A percentile compares a stretch with the other conserved stretches of the same genome.
These are phyloP conservation scores for Pedicia rivosa DNA, from an alignment of 2,888 invertebrate species.

Conservation along the genomic window DNA sequence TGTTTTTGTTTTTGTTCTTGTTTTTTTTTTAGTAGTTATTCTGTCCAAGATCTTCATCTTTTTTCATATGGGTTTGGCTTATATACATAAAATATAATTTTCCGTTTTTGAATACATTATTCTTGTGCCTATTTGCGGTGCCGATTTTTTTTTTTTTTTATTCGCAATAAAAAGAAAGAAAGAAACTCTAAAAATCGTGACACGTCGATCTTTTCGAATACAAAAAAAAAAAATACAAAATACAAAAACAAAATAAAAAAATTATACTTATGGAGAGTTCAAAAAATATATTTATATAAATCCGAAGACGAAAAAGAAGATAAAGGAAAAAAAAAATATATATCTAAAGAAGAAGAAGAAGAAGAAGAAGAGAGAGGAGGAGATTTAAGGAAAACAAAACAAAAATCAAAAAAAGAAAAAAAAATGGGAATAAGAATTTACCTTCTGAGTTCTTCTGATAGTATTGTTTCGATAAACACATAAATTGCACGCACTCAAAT, in stretches of 20 bases:
- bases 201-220: constrained; percentile 3
- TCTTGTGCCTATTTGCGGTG: too few relatives aligned
- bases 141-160: background rate
- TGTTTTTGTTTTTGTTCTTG: too few relatives aligned
- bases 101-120: constrained; percentile 2
- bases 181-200: constrained; percentile 5
- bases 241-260: background rate
- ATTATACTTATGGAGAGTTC: background rate
- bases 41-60: too few relatives aligned
- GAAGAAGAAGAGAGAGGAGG: background rate
- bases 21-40: too few relatives aligned
- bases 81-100: too few relatives aligned
- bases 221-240: background rate
- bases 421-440: too few relatives aligned
- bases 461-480: constrained; percentile 5
- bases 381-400: background rate
- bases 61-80: too few relatives aligned
- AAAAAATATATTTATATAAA: background rate
- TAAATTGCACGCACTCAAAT: constrained; percentile 4
- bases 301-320: background rate
- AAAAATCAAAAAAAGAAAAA: background rate
- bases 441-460: constrained; percentile 5
- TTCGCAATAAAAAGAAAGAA: constrained; percentile 4
- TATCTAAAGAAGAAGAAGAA: background rate
- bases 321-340: background rate